Conservation (phyloP, 1,140 invertebrate genomes). For the Heliconius hewitsoni region DNA sequence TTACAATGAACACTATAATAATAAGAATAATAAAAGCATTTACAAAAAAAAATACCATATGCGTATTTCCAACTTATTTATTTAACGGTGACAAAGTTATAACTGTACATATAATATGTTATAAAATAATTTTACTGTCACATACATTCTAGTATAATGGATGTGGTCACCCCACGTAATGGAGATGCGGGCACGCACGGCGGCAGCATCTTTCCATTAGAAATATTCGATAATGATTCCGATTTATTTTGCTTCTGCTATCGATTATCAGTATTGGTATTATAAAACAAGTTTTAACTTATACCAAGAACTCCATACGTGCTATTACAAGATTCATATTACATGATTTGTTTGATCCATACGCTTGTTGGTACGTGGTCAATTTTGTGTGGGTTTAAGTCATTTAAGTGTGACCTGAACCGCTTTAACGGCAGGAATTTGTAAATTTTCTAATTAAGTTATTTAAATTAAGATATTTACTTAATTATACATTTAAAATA, state of each 20-base stretch:
- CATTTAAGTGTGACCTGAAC: neutral
- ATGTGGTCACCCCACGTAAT: conserved; percentile 18
- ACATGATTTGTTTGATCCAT: conserved; percentile 15
- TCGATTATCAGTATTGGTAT: conserved; percentile 53
- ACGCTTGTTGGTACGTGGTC: neutral
- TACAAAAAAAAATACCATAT: neutral
- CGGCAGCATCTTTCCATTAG: conserved; percentile 53
- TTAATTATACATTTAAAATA: neutral
- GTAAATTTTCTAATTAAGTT: neutral
- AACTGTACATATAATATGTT: conserved; percentile 2
- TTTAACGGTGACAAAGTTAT: neutral
- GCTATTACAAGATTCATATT: conserved; percentile 12
- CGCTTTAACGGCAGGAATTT: neutral
- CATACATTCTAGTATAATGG: neutral
- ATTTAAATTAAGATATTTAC: neutral
- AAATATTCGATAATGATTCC: conserved; percentile 66
- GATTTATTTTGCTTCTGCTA: conserved; percentile 67
- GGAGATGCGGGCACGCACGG: conserved; percentile 28
- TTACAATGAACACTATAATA: no score
- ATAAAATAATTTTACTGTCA: neutral
- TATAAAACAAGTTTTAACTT: conserved; percentile 50
- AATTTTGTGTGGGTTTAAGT: neutral
- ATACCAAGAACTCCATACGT: conserved; percentile 16
- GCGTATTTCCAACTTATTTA: neutral
- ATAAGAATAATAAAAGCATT: neutral